phyloP scores from a whole-genome alignment of 2,113 vertebrate species.

The Acanthisitta chloris region DNA sequence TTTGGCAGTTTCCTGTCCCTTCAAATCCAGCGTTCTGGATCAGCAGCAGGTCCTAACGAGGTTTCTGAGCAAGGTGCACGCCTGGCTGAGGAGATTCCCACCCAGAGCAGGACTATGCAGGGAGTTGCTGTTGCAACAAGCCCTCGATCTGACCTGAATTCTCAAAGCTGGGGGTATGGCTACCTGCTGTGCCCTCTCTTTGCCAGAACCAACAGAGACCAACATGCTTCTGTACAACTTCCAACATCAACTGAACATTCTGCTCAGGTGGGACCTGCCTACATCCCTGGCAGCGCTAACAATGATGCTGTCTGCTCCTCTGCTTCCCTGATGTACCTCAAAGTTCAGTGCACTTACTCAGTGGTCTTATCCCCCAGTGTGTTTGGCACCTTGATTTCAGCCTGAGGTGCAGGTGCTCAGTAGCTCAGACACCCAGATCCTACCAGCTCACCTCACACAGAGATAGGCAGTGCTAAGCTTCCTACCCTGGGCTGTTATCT shows the following conservation, averaged over 20 bases:
- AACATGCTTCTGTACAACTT: background rate
- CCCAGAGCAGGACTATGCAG: background rate
- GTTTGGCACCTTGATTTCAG: background rate
- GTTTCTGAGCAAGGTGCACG: background rate
- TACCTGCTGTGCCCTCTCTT: background rate
- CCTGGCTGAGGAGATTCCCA: background rate
- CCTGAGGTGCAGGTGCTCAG: background rate
- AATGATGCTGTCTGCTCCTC: background rate
- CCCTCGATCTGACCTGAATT: background rate
- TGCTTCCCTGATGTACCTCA: background rate
- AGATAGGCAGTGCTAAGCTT: background rate
- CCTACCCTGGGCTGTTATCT: background rate
- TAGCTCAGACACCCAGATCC: background rate
- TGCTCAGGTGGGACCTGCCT: background rate
- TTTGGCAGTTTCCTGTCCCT: background rate
- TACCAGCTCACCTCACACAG: background rate
- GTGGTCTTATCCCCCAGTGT: background rate
- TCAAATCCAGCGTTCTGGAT: background rate
- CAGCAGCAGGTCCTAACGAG: background rate
- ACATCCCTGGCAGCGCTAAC: background rate
- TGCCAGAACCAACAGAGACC: background rate
- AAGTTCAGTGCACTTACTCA: background rate
- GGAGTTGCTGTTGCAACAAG: background rate
- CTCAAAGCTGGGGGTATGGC: background rate
- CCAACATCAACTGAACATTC: background rate